These are phyloP conservation scores for Smutsia gigantea DNA, from an alignment of 2,797 vertebrate genomes.

Conservation along the genomic window DNA sequence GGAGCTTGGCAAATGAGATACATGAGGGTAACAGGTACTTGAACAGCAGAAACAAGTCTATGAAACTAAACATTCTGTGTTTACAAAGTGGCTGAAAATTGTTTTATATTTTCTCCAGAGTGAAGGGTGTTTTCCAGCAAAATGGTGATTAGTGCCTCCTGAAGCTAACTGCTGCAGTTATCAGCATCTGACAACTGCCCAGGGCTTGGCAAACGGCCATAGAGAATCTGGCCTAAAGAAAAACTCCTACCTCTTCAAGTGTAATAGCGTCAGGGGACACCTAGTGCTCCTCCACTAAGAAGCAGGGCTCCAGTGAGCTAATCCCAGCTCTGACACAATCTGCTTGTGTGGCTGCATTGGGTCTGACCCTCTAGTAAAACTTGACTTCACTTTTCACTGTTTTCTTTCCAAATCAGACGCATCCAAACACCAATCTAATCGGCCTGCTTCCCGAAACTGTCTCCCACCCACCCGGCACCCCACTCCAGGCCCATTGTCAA, in stretches of 20 bases:
- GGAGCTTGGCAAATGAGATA: not conserved
- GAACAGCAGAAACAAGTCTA: constrained; percentile 1
- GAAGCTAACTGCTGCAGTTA: not conserved
- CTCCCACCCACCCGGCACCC: not conserved
- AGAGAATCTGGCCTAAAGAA: not conserved
- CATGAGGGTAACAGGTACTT: not conserved
- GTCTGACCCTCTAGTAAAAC: not conserved
- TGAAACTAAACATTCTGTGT: not conserved
- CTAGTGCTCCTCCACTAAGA: not conserved
- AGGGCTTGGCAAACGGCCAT: not conserved
- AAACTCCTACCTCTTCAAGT: not conserved
- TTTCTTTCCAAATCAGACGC: not conserved
- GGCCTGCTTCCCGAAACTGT: not conserved
- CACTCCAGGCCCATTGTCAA: not conserved
- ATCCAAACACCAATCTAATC: not conserved
- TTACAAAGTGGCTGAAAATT: constrained; percentile 8
- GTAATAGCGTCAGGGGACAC: not conserved
- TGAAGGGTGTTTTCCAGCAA: constrained; percentile 17
- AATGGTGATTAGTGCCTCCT: not conserved
- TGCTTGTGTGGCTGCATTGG: not conserved
- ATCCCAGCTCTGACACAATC: not conserved
- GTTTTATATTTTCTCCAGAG: not conserved
- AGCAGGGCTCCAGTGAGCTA: not conserved
- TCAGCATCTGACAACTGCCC: not conserved
- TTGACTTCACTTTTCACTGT: not conserved